These are phyloP conservation scores for Drosophila pseudoobscura DNA, from an alignment of 1,140 invertebrate species.

Conservation along the genomic window DNA sequence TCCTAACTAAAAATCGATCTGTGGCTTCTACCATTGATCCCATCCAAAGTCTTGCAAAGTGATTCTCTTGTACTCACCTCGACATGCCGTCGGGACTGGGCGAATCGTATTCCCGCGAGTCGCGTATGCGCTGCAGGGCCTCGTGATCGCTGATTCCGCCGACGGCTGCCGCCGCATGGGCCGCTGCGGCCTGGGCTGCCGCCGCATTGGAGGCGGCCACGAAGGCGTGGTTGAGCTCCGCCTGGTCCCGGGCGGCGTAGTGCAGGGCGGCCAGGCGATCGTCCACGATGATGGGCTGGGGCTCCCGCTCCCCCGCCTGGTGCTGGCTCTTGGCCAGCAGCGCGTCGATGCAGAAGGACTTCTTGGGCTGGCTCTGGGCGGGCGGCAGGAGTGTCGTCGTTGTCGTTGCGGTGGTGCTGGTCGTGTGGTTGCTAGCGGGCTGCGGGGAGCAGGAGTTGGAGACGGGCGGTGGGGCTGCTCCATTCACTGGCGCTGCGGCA, in stretches of 20 bases:
- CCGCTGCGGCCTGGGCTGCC: slow-evolving; percentile 56
- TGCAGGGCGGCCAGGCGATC: slow-evolving; percentile 70
- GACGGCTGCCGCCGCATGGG: slow-evolving; percentile 57
- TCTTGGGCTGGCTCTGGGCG: slow-evolving; percentile 83
- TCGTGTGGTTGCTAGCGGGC: slow-evolving; percentile 23
- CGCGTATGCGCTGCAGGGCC: slow-evolving; percentile 75
- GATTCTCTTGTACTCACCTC: slow-evolving; percentile 55
- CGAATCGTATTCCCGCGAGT: slow-evolving; percentile 77
- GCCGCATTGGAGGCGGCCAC: slow-evolving; percentile 72
- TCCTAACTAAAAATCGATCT: too few species aligned
- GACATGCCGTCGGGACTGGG: slow-evolving; percentile 83
- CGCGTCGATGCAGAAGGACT: slow-evolving; percentile 88
- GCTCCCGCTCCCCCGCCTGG: slow-evolving; percentile 27
- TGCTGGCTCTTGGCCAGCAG: slow-evolving; percentile 84
- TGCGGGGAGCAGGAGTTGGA: slow-evolving; percentile 12
- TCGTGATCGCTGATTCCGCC: slow-evolving; percentile 75
- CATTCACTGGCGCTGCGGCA: slow-evolving; percentile 20
- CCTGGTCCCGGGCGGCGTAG: slow-evolving; percentile 73
- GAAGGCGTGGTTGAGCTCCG: slow-evolving; percentile 67
- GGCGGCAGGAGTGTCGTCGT: slow-evolving; percentile 47
- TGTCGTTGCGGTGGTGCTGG: slow-evolving; percentile 40
- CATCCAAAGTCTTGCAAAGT: too few species aligned
- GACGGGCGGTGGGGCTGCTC: slow-evolving; percentile 15
- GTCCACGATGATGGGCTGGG: slow-evolving; percentile 48
- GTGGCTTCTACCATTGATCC: too few species aligned